Base-by-base conservation (phyloP, 2,888 invertebrate species). In the Epinotia demarniana region DNA sequence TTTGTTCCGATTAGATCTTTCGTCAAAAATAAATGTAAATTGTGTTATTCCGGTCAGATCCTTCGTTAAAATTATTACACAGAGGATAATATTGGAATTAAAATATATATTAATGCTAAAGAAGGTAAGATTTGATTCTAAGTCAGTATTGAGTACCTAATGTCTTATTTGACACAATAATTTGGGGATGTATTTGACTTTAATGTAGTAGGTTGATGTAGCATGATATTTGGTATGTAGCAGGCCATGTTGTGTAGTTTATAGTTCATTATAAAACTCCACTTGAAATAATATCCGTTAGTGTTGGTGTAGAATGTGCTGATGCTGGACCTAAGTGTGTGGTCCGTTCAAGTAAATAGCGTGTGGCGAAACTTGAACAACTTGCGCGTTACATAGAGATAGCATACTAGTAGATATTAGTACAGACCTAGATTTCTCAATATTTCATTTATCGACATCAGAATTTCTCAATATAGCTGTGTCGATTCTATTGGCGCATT, bases 291-390 rank as follows among this genome's bases (percentile, higher is more conserved):
- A 55, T 58, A 27, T 73, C 2, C 6, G 55, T 55, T 53, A 49
- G 55, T 57, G 27, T 39, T 61, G 33, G 16, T 33, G 16, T 66
- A 33, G 57, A 58, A 72, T 72, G 61, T 60, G 69, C 58, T 69
- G 69, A 69, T 46, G 27, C 43, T 5, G 53, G n/a, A 46, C 5
- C 12, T 16, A 4, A 6, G 39, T 69, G 69, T 69, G 69, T 60
- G 69, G 69, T 69, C 69, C n/a, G n/a, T 16, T 60, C 16, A 16
- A 19, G 58, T 27, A 19, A 16, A 49, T 49, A 27, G 18, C 19
- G n/a, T 61, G 61, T 61, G 33, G 19, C 23, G 60, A 27, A 61
- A 61, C 33, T 23, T 58, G 2, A 13, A 58, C 23, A 49, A 49
- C 13, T 23, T 61, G n/a, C n/a, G 16, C n/a, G 27, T 33, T 61